These are phyloP conservation scores for Hydropsyche betteni DNA, from an alignment of 2,888 invertebrate genomes.

Conservation along the genomic window DNA sequence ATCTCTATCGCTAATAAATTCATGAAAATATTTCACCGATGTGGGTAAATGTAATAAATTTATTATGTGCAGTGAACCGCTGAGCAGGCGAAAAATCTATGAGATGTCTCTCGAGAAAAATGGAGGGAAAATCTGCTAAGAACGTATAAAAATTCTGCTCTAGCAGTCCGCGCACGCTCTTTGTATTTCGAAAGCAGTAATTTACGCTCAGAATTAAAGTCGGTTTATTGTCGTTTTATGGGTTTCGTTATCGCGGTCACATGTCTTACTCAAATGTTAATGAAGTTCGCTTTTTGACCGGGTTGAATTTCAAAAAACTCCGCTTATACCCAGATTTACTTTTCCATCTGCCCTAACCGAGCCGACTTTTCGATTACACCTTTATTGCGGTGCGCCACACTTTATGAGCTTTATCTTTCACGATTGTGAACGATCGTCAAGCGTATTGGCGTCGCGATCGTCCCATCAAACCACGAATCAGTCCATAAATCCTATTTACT, in stretches of 20 bases:
- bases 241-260: slow-evolving; percentile 18
- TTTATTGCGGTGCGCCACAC: not conserved
- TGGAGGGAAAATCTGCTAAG: not conserved
- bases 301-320: not conserved
- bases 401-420: no score
- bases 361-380: not conserved
- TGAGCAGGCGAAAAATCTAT: no score
- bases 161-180: slow-evolving; percentile 8
- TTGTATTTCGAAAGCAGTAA: slow-evolving; percentile 8
- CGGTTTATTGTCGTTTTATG: slow-evolving; percentile 13
- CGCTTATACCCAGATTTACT: not conserved
- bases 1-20: no score
- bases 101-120: not conserved
- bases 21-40: no score
- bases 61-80: no score
- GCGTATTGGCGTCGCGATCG: no score
- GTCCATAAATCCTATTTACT: no score
- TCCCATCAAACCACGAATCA: no score
- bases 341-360: not conserved
- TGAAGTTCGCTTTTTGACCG: slow-evolving; percentile 7
- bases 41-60: no score
- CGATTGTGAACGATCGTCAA: no score
- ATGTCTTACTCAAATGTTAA: slow-evolving; percentile 17
- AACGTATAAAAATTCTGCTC: not conserved
- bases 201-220: slow-evolving; percentile 12